Percentiles rank a stretch among this genome's conserved stretches.
Conservation (phyloP, 2,888 invertebrate species). For the Pristionchus arcanus region DNA sequence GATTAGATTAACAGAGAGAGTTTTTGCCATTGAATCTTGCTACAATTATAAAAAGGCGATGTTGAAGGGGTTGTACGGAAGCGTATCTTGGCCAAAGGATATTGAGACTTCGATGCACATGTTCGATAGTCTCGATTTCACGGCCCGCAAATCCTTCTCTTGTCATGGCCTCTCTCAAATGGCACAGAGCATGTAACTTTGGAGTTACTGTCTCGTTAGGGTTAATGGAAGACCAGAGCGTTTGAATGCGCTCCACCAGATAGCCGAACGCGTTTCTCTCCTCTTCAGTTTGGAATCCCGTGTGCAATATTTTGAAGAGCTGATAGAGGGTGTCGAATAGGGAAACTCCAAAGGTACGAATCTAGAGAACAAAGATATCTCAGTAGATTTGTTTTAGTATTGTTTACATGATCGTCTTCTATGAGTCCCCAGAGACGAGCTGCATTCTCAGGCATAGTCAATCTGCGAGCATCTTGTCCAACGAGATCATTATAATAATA, state of each 20-base stretch:
- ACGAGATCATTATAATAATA: slow-evolving; percentile 18
- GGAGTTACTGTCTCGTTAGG: not conserved
- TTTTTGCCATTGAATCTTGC: not conserved
- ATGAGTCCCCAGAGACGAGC: too few species aligned
- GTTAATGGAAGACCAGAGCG: not conserved
- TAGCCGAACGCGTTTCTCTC: not conserved
- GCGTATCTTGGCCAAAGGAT: not conserved
- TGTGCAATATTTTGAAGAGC: too few species aligned
- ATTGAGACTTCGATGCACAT: not conserved
- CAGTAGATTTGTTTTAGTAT: too few species aligned
- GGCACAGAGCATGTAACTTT: not conserved
- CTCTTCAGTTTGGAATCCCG: not conserved
- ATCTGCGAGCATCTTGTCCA: not conserved
- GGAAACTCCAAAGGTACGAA: too few species aligned
- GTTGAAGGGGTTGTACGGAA: not conserved
- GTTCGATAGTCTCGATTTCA: not conserved
- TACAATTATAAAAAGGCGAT: not conserved
- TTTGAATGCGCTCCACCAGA: not conserved
- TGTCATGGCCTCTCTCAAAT: not conserved
- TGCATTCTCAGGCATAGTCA: not conserved
- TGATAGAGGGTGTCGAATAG: too few species aligned
- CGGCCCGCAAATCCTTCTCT: not conserved
- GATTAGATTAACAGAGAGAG: not conserved
- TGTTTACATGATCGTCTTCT: too few species aligned
- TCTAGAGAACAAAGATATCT: too few species aligned